Evolutionary conservation across 2,113 vertebrate genomes (phyloP), one percentile per base, ranked within the genome.

Genomic region (Amphiprion percula): DNA sequence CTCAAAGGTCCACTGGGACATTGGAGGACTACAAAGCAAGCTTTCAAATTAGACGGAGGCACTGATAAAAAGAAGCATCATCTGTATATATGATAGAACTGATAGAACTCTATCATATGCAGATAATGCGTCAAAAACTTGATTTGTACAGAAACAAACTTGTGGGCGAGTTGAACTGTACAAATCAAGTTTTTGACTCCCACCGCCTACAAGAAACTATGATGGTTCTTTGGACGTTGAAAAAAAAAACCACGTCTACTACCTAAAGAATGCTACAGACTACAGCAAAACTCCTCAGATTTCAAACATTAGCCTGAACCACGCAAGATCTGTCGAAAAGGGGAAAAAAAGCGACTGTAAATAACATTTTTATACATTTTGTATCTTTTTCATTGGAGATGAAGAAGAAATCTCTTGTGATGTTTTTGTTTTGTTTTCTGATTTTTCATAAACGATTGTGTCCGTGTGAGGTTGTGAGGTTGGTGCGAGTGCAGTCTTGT

Each of bases 301-400:
- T 82, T 86, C 81, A 80, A 79, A 79, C 11, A 39, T 82, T 62
- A 60, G 69, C 74, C 52, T 49, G 28, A 81, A 77, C 79, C 49
- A 1, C 0, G 77, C 39, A 54, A 73, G 33, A 69, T 28, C 28
- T 21, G 65, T 47, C 71, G 30, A 53, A 85, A 87, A 77, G 58
- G 30, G 5, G 75, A 65, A 77, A 81, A 68, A 54, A 76, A 21
- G 16, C 24, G 89, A 84, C 90, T 95, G 94, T 95, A 95, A 89
- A 92, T 94, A 93, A 94, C 87, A 89, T 94, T 99, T 98, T 93
- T 91, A 91, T 97, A 96, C 98, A 97, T 96, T 98, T 99, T 99
- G 95, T 98, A 98, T 93, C 96, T 99, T 99, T 99, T 96, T 98
- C 97, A 98, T 96, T 95, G 95, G 95, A 97, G 95, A 97, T 93